Evolutionary conservation across 1,140 invertebrate species (phyloP).

Genomic region (Dreissena rostriformis): DNA sequence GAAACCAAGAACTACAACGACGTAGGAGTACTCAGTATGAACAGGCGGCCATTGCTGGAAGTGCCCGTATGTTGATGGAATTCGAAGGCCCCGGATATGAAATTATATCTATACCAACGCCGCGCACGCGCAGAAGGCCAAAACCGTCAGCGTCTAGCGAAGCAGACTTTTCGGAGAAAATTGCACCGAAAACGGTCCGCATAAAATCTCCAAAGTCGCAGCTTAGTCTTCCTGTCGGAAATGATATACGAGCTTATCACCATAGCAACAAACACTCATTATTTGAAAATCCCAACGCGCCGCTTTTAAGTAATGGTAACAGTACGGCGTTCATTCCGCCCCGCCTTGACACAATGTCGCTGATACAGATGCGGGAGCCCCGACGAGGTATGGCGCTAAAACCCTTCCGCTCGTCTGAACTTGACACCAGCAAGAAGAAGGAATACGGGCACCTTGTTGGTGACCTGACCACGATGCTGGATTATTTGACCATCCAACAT

Average conservation of each 20-base stretch:
- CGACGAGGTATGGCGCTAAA: slow-evolving; percentile 37
- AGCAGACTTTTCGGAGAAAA: slow-evolving; percentile 5
- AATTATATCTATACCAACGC: slow-evolving; percentile 53
- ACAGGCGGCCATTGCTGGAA: slow-evolving; percentile 66
- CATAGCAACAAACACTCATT: not conserved
- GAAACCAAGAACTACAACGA: slow-evolving; percentile 57
- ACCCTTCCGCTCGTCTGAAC: slow-evolving; percentile 56
- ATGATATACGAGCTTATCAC: not conserved
- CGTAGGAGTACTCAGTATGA: slow-evolving; percentile 55
- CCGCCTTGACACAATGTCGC: slow-evolving; percentile 24
- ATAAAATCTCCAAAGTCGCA: slow-evolving; percentile 34
- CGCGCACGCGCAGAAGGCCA: slow-evolving; percentile 25
- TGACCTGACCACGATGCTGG: slow-evolving; percentile 63
- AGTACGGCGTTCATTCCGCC: not conserved
- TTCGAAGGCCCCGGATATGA: slow-evolving; percentile 50
- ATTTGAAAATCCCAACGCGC: not conserved
- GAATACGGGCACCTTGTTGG: slow-evolving; percentile 60
- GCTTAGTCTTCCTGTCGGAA: not conserved
- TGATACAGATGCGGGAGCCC: slow-evolving; percentile 48
- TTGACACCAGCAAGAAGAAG: slow-evolving; percentile 62
- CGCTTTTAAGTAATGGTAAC: not conserved
- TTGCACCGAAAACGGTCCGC: slow-evolving; percentile 22
- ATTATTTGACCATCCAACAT: slow-evolving; percentile 65
- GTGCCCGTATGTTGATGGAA: slow-evolving; percentile 45
- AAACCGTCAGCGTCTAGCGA: slow-evolving; percentile 13